phyloP scores from a whole-genome alignment of 2,797 vertebrate species.

The Diplodus sargus region DNA sequence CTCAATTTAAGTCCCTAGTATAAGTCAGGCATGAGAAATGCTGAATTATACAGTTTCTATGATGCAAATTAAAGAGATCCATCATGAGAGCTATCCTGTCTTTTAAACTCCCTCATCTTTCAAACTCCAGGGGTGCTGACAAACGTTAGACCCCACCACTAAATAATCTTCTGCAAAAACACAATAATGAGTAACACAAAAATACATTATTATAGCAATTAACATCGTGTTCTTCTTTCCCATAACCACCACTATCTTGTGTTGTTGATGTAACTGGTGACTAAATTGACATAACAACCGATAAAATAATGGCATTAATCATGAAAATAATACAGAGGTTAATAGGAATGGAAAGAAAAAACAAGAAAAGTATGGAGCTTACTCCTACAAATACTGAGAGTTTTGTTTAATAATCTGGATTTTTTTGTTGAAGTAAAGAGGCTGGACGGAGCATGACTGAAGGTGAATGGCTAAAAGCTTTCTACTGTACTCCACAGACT shows the following conservation, averaged over 20 bases:
- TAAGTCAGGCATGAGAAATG: no score
- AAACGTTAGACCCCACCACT: no score
- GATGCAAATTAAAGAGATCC: no score
- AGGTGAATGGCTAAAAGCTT: slow-evolving; percentile 33
- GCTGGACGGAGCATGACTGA: slow-evolving; percentile 3
- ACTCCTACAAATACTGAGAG: neutral
- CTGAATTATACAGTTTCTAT: no score
- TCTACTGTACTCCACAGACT: slow-evolving; percentile 19
- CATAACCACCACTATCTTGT: neutral
- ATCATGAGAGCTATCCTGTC: no score
- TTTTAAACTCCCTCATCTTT: no score
- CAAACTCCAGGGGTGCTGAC: no score
- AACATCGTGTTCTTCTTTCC: neutral
- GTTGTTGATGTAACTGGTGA: neutral
- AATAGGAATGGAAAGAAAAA: neutral
- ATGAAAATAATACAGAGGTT: neutral
- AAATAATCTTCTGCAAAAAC: no score
- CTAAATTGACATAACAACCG: neutral
- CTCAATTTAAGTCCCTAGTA: no score
- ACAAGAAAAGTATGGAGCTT: neutral
- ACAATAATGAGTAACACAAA: no score
- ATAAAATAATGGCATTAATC: neutral
- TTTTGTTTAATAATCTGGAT: slow-evolving; percentile 12
- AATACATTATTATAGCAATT: no score
- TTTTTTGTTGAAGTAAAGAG: slow-evolving; percentile 13